Evolutionary conservation across 2,113 vertebrate species (phyloP), one percentile per base, ranked within the genome.

Genomic region (Larimichthys polyactis): DNA sequence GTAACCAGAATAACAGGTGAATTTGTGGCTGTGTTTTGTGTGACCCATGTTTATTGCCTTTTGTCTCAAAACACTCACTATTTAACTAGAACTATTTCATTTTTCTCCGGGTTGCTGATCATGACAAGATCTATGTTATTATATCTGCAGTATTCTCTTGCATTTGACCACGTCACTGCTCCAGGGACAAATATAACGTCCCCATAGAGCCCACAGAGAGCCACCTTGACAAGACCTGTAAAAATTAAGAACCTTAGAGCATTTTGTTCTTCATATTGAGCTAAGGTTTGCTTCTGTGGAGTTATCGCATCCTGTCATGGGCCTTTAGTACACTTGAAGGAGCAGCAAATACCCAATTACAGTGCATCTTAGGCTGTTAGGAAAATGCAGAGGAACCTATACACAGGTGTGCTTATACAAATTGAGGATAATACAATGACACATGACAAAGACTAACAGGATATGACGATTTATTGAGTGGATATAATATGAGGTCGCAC

Each of bases 101-200:
- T 4, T 78, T 90, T 46, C 4, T 24, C 0, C 3, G 2, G 0
- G 62, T 2, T 84, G 51, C n/a, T 14, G 52, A 88, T 71, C 71
- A 60, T 71, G 24, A 82, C 57, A 32, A 90, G 29, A 58, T 87
- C 78, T 7, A 9, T 67, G 76, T 82, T 10, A 11, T 63, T 0
- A 0, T 81, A 27, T 70, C 22, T 86, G 69, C 91, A 92, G 71
- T 77, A 78, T 0, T 27, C 0, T 54, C 46, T 63, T 49, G 92
- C 88, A 0, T 79, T 11, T 69, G 6, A 7, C 89, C 87, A 91
- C 14, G 19, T 75, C 60, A 0, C 29, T 22, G 1, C 0, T 0
- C 0, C 0, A 0, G 0, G 0, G 6, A 87, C 10, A 27, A 15
- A 57, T n/a, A 46, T 17, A 68, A 58, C 17, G 0, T 0, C 0